phyloP scores from a whole-genome alignment of 2,113 vertebrate species.

The Tyrannus savana region DNA sequence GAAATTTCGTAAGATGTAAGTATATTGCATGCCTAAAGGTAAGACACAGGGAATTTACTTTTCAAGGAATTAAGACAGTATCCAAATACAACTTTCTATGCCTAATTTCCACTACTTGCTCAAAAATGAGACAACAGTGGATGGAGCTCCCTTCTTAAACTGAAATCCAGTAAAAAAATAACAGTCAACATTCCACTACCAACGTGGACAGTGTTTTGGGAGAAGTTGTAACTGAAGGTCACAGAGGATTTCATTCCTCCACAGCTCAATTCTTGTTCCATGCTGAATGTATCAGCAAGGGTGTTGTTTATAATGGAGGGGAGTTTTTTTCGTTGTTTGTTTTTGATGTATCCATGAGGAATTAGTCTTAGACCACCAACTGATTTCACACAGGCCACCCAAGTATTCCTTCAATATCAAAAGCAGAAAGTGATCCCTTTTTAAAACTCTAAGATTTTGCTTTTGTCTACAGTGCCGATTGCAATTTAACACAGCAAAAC shows the following conservation, averaged over 20 bases:
- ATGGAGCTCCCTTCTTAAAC: neutral
- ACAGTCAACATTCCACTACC: neutral
- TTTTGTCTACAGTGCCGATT: neutral
- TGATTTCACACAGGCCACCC: constrained; percentile 35
- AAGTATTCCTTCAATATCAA: constrained; percentile 17
- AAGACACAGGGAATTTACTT: neutral
- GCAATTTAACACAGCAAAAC: neutral
- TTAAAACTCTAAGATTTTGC: neutral
- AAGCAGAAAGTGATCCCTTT: neutral
- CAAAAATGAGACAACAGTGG: neutral
- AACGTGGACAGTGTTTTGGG: neutral
- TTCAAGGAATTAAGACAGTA: neutral
- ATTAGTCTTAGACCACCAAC: constrained; percentile 21
- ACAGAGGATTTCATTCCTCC: neutral
- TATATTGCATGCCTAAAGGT: neutral
- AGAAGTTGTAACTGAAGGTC: neutral
- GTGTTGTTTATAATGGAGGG: neutral
- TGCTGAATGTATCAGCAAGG: constrained; percentile 5
- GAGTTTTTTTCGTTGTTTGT: neutral
- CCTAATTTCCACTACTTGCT: neutral
- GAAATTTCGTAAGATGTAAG: neutral
- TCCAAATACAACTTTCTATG: neutral
- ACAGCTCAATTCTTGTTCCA: neutral
- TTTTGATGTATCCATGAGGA: constrained; percentile 39
- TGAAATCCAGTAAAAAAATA: neutral